Percentiles rank a stretch among this genome's conserved stretches.
Conservation (phyloP, 2,113 vertebrate genomes). For the Prunella fulvescens region DNA sequence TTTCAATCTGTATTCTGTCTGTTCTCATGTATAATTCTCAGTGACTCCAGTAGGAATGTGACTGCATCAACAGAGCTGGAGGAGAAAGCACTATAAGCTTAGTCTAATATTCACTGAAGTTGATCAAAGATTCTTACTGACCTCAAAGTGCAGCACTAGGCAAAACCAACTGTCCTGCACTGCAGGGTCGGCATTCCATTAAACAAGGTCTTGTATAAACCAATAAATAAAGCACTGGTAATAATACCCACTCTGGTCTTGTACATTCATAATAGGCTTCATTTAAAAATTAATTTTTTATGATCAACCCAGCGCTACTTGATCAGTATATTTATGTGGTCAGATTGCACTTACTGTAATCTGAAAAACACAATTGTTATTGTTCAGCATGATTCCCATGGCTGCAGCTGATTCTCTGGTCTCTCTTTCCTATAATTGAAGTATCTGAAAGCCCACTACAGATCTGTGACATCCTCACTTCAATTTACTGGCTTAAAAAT, state of each 20-base stretch:
- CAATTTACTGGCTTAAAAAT: background rate
- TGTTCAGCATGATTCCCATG: background rate
- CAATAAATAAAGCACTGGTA: background rate
- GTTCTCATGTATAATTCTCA: background rate
- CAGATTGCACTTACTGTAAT: background rate
- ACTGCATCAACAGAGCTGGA: background rate
- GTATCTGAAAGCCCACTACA: background rate
- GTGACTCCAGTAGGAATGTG: background rate
- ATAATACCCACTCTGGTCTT: background rate
- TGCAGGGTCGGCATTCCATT: background rate
- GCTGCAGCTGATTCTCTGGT: background rate
- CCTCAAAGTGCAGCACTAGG: background rate
- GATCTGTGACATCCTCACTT: background rate
- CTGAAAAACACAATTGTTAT: background rate
- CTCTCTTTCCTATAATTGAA: background rate
- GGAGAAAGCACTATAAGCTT: background rate
- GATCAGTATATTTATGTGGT: background rate
- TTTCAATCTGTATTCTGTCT: background rate
- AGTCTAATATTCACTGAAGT: background rate
- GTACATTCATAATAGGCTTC: background rate
- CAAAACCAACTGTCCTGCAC: background rate
- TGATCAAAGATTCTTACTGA: background rate
- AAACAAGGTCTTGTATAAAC: background rate
- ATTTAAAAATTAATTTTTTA: conserved; percentile 1
- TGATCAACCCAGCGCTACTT: background rate